Base-by-base conservation (phyloP, 2,113 vertebrate species). In the Platanista minor region DNA sequence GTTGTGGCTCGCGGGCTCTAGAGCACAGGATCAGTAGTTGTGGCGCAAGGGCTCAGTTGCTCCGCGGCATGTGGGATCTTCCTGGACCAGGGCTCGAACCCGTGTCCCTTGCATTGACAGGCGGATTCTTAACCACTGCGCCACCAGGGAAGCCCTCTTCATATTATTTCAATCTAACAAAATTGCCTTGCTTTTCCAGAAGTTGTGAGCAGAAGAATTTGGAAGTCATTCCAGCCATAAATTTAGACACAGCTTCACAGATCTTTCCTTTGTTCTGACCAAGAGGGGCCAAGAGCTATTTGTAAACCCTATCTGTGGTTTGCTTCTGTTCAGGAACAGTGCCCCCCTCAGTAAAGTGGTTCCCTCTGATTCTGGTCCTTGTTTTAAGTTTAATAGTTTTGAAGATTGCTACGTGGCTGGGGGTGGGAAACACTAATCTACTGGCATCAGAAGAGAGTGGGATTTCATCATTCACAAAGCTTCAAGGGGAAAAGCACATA, bases 221-320 rank as follows among this genome's bases (percentile, higher is more conserved):
- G 25, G 21, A 91, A 71, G 72, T 27, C 43, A 7, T 72, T 81
- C 61, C n/a, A 75, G 14, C 4, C 61, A 39, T 33, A 31, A 57
- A 31, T 6, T 6, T 20, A 57, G 21, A 88, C 11, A 90, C 12
- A 66, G 54, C 3, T 20, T 89, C 5, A 67, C 43, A 90, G 20
- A 64, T 18, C 1, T n/a, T 96, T 94, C 41, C 23, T 94, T 87
- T 84, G 61, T 62, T 97, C 87, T 95, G 14, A 84, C 43, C 39
- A 52, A 81, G 11, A 90, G 5, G n/a, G 8, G 9, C 18, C 39
- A 67, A n/a, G 6, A 67, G 6, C 85, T 29, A 62, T 62, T 80
- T 52, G 62, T 43, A 95, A 93, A 93, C 33, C 7, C 52, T 43
- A 20, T 54, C 12, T 61, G 36, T 80, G n/a, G 17, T 64, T 88